Evolutionary conservation across 2,113 vertebrate species (phyloP).

Genomic region (Setophaga petechia): DNA sequence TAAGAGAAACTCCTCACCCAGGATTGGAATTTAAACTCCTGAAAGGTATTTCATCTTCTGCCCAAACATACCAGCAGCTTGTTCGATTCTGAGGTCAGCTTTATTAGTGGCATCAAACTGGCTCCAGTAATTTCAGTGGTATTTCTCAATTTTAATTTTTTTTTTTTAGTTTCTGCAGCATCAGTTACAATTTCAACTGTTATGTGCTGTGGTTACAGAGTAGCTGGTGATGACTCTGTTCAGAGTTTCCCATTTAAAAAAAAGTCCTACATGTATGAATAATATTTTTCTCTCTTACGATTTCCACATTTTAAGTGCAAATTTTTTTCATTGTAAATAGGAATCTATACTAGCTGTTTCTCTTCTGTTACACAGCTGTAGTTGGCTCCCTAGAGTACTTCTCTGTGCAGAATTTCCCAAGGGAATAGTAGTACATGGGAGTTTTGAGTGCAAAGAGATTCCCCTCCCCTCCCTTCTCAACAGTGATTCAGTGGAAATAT

Average conservation of each 20-base stretch:
- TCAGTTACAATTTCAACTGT: background rate
- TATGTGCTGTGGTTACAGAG: background rate
- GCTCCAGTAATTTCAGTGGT: background rate
- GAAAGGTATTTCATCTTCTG: background rate
- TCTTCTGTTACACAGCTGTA: background rate
- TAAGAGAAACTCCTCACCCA: conserved; percentile 20
- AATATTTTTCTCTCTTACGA: background rate
- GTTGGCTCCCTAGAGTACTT: background rate
- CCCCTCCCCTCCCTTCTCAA: background rate
- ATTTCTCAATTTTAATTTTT: background rate
- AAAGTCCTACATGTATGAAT: background rate
- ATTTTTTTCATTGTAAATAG: background rate
- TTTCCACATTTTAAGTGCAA: background rate
- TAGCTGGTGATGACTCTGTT: background rate
- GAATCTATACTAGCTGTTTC: background rate
- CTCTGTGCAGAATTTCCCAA: background rate
- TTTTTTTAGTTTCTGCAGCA: background rate
- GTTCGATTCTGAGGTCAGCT: background rate
- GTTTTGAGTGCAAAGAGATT: background rate
- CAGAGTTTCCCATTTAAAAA: background rate
- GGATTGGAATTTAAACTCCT: conserved; percentile 35
- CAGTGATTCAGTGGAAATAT: background rate
- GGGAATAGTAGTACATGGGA: background rate
- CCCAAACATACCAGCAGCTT: background rate
- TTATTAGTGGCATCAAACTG: background rate